Evolutionary conservation across 1,140 invertebrate species (phyloP), one percentile per base, ranked within the genome.

Genomic region (Drosophila saltans): DNA sequence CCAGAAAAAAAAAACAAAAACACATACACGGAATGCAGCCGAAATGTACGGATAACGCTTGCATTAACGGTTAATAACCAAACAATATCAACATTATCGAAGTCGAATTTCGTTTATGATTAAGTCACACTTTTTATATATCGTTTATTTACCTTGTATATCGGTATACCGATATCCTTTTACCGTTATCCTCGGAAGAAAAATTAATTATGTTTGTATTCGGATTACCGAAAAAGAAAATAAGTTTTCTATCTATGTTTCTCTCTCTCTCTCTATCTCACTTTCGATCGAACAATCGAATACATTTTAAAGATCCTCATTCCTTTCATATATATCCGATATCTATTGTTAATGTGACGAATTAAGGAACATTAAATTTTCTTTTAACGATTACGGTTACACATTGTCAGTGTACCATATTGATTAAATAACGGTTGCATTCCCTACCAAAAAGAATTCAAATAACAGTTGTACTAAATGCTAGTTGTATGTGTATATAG

Each of bases 1-100:
- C 45, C 45, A 52, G 4, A 52, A 52, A 9, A 52, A 8, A 2
- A 48, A 48, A 2, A 21, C 7, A 11, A 8, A 39, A 5, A 21
- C 16, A 52, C 2, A 43, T n/a, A 43, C 41, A 43, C 41, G 43
- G 45, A 63, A 58, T 58, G n/a, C 52, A 58, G 45, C 57, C 43
- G 61, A 41, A 26, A 60, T 21, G 45, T 36, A 36, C 1, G 33
- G 33, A 5, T 7, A 36, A 36, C 33, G 33, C 33, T 36, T 36
- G 6, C 33, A 36, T 10, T 52, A 52, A 52, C 21, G 21, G 45
- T 24, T 52, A 52, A 58, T 40, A 40, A 40, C 39, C 39, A 11
- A 40, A 67, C 10, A 40, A 26, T 55, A 68, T 64, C 16, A 73
- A 66, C 11, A 63, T 52, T 26, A 52, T 52, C 21, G 21, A 52